Conservation (phyloP, 1,140 invertebrate species). For the Drosophila novamexicana region DNA sequence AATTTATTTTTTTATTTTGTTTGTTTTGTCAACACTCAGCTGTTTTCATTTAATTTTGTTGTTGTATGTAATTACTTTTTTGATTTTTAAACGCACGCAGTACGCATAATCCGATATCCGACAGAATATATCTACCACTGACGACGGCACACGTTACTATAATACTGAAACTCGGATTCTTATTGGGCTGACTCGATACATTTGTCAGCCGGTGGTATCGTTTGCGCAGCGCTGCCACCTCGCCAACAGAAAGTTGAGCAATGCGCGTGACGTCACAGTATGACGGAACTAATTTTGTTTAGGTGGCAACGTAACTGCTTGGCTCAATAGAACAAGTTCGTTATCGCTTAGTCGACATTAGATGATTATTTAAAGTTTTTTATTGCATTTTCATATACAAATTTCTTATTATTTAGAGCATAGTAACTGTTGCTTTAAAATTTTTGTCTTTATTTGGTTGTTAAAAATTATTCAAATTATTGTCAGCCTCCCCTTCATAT, state of each 20-base stretch:
- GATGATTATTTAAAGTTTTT: neutral
- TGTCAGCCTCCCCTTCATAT: constrained; percentile 8
- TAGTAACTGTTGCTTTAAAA: constrained; percentile 13
- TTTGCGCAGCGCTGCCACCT: constrained; percentile 14
- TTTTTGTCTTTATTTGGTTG: neutral
- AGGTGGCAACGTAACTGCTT: constrained; percentile 7
- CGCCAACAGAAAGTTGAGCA: neutral
- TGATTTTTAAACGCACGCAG: constrained; percentile 61
- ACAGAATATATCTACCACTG: constrained; percentile 45
- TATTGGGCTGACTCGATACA: constrained; percentile 43
- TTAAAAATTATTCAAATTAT: constrained; percentile 9
- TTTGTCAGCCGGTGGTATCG: constrained; percentile 42
- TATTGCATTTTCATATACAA: neutral
- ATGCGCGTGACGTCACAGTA: constrained; percentile 12
- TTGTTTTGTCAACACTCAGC: constrained; percentile 23
- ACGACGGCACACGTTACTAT: constrained; percentile 59
- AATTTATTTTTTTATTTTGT: constrained; percentile 7
- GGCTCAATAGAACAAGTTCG: neutral
- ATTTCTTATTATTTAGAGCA: neutral
- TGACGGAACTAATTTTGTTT: neutral
- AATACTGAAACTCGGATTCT: constrained; percentile 59
- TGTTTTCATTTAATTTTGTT: constrained; percentile 27
- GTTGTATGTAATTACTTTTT: constrained; percentile 33
- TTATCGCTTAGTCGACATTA: neutral
- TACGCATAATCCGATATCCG: constrained; percentile 60